phyloP scores from a whole-genome alignment of 2,113 vertebrate species.

The Sisor rabdophorus region DNA sequence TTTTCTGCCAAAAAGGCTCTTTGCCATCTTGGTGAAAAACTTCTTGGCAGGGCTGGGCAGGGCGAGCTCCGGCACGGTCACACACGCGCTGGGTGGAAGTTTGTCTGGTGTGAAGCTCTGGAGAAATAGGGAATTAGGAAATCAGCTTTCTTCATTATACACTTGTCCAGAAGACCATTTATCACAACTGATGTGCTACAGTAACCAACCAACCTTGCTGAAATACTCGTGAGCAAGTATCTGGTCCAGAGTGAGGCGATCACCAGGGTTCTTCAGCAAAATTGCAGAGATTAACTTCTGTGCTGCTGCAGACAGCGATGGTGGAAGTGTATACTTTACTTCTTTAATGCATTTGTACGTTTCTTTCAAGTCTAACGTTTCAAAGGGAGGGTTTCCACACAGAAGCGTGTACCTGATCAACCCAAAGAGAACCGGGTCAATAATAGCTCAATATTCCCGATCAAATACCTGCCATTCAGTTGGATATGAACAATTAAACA shows the following conservation, averaged over 20 bases:
- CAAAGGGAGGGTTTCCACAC: conserved; percentile 92
- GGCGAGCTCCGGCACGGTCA: conserved; percentile 86
- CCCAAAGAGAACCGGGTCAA: background rate
- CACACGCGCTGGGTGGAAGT: conserved; percentile 87
- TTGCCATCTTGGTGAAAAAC: conserved; percentile 92
- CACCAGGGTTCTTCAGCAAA: conserved; percentile 81
- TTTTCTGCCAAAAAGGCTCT: conserved; percentile 90
- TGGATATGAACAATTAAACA: background rate
- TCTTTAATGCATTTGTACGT: conserved; percentile 97
- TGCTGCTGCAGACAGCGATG: conserved; percentile 79
- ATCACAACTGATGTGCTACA: background rate
- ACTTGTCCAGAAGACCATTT: background rate
- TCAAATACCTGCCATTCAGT: background rate
- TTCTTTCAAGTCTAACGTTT: conserved; percentile 95
- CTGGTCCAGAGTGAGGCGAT: conserved; percentile 87
- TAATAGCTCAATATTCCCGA: background rate
- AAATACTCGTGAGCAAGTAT: conserved; percentile 95
- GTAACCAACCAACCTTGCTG: conserved; percentile 74
- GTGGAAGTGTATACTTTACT: conserved; percentile 82
- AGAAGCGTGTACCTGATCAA: conserved; percentile 87
- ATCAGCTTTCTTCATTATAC: background rate
- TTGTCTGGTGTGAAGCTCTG: conserved; percentile 91
- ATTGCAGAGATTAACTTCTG: conserved; percentile 85
- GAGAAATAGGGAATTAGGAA: background rate
- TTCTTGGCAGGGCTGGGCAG: conserved; percentile 88